These are phyloP conservation scores for Arctocebus calabarensis DNA, from an alignment of 2,797 vertebrate genomes.

Conservation along the genomic window DNA sequence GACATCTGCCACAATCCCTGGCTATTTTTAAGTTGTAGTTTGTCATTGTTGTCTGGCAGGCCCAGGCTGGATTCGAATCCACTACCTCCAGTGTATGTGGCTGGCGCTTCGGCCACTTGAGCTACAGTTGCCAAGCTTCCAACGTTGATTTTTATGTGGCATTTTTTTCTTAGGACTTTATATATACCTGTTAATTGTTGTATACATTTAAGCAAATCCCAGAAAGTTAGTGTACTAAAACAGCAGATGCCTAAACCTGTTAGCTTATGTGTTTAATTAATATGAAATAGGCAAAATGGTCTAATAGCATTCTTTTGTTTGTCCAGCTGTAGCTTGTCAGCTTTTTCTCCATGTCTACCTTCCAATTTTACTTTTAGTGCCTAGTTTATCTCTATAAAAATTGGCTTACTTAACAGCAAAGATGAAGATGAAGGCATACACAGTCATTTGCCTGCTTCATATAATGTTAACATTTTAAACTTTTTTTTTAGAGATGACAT, in stretches of 20 bases:
- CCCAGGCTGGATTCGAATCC: too few species aligned
- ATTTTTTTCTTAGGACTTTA: slow-evolving; percentile 51
- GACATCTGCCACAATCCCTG: too few species aligned
- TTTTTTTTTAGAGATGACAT: slow-evolving; percentile 71
- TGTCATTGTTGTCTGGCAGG: too few species aligned
- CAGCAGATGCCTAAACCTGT: neutral
- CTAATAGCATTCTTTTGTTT: neutral
- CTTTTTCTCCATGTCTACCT: slow-evolving; percentile 75
- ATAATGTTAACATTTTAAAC: slow-evolving; percentile 89
- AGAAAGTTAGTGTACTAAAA: slow-evolving; percentile 56
- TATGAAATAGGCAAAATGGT: neutral
- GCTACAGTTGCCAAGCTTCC: too few species aligned
- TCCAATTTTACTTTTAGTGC: slow-evolving; percentile 68
- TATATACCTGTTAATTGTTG: slow-evolving; percentile 15
- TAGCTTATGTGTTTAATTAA: too few species aligned
- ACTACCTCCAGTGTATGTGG: too few species aligned
- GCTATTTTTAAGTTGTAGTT: too few species aligned
- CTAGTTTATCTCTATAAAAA: slow-evolving; percentile 75
- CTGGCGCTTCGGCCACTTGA: too few species aligned
- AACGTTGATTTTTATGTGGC: slow-evolving; percentile 8
- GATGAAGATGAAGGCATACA: too few species aligned
- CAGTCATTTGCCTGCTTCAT: slow-evolving; percentile 87
- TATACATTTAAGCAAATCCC: slow-evolving; percentile 51
- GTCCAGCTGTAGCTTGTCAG: slow-evolving; percentile 22
- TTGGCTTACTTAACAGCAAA: slow-evolving; percentile 84